Evolutionary conservation across 1,140 invertebrate genomes (phyloP).

Genomic region (Heliconius hermathena): DNA sequence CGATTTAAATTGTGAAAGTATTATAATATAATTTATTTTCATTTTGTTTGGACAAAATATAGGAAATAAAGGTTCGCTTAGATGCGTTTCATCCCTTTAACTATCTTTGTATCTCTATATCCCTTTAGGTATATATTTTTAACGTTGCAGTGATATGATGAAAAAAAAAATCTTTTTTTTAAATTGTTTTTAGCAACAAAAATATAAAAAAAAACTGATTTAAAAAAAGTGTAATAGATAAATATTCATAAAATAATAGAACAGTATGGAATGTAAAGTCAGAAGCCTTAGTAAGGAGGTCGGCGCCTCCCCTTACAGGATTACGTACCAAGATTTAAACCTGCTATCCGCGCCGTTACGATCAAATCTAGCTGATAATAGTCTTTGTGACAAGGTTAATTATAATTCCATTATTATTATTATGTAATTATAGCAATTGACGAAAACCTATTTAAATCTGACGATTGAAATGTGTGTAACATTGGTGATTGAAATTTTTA

Average conservation of each 20-base stretch:
- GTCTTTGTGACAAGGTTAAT: conserved; percentile 45
- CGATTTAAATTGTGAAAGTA: too few species aligned
- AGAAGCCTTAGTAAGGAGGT: conserved; percentile 72
- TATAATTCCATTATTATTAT: conserved; percentile 42
- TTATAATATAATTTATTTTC: too few species aligned
- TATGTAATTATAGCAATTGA: background rate
- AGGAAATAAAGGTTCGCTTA: too few species aligned
- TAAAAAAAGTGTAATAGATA: background rate
- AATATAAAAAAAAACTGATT: background rate
- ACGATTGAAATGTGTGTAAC: background rate
- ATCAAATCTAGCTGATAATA: conserved; percentile 38
- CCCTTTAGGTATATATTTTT: too few species aligned
- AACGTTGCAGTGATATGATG: too few species aligned
- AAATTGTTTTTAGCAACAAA: background rate
- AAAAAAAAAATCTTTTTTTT: too few species aligned
- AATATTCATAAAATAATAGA: conserved; percentile 27
- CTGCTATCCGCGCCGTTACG: conserved; percentile 36
- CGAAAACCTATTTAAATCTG: background rate
- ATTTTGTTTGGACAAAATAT: too few species aligned
- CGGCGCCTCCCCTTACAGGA: conserved; percentile 77
- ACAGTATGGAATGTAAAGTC: conserved; percentile 54
- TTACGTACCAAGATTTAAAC: conserved; percentile 74
- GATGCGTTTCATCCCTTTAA: background rate
- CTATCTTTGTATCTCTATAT: too few species aligned
- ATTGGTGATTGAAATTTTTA: background rate